phyloP scores from a whole-genome alignment of 2,888 invertebrate genomes.

The Halictus quadricinctus region DNA sequence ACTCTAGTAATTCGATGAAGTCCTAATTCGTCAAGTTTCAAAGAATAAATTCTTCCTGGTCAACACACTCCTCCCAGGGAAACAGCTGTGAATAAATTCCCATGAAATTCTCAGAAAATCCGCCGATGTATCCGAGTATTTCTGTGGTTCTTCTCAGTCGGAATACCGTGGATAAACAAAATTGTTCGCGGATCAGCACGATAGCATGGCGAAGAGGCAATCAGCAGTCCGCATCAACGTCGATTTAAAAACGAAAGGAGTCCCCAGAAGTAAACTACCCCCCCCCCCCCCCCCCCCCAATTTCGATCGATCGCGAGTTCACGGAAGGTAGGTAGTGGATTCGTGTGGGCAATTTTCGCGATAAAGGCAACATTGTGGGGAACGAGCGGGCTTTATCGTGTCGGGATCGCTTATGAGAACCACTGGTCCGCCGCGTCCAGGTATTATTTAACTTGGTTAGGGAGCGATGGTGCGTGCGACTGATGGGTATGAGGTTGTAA shows the following conservation, averaged over 20 bases:
- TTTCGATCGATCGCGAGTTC: constrained; percentile 9
- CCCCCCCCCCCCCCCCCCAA: not conserved
- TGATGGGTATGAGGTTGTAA: constrained; percentile 78
- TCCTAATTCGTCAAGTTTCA: too few relatives aligned
- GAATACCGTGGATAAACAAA: not conserved
- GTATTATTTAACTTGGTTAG: constrained; percentile 79
- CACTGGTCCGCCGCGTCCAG: constrained; percentile 70
- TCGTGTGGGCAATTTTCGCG: constrained; percentile 3
- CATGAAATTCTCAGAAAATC: not conserved
- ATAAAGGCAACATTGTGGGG: constrained; percentile 8
- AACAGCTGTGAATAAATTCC: not conserved
- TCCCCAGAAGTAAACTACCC: not conserved
- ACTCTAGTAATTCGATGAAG: not conserved
- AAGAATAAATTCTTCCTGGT: not conserved
- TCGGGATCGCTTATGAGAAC: constrained; percentile 65
- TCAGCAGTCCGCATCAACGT: not conserved
- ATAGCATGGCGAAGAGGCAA: not conserved
- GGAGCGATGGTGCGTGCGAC: constrained; percentile 77
- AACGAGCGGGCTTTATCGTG: not conserved
- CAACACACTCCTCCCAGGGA: not conserved
- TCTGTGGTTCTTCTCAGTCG: not conserved
- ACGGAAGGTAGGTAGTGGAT: not conserved
- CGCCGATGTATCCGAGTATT: not conserved
- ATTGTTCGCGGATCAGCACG: not conserved
- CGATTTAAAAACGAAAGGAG: not conserved